Evolutionary conservation across 1,140 invertebrate genomes (phyloP).

Genomic region (Cydia fagiglandana): DNA sequence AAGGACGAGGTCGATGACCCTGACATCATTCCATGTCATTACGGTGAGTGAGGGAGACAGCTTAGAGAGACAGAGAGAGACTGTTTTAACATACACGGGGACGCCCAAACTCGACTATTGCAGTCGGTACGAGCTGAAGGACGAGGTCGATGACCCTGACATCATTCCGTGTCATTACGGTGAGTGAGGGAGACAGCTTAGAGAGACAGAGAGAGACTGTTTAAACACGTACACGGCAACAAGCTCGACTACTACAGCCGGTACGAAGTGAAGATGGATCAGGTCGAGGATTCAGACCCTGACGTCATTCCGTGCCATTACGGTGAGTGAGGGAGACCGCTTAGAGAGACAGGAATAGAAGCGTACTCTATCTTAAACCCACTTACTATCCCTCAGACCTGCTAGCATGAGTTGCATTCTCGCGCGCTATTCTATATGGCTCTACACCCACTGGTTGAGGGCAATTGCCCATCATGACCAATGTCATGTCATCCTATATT

Average conservation of each 20-base stretch:
- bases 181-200: conserved; percentile 70
- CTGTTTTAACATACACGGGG: conserved; percentile 48
- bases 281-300: conserved; percentile 87
- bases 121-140: conserved; percentile 63
- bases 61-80: not conserved
- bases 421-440: no score
- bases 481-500: no score
- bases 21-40: conserved; percentile 91
- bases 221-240: conserved; percentile 52
- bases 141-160: conserved; percentile 87
- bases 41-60: conserved; percentile 81
- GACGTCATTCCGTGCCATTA: conserved; percentile 92
- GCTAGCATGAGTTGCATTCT: no score
- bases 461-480: no score
- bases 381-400: no score
- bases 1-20: conserved; percentile 85
- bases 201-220: not conserved
- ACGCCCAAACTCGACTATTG: conserved; percentile 67
- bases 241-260: conserved; percentile 66
- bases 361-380: no score
- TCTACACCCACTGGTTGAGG: no score
- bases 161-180: conserved; percentile 92
- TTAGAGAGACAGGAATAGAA: not conserved
- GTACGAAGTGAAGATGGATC: conserved; percentile 69
- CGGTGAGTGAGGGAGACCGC: conserved; percentile 80